A percentile compares a stretch with the other conserved stretches of the same genome.
These are phyloP conservation scores for Junonia oenone DNA, from an alignment of 2,888 invertebrate species.

Conservation along the genomic window DNA sequence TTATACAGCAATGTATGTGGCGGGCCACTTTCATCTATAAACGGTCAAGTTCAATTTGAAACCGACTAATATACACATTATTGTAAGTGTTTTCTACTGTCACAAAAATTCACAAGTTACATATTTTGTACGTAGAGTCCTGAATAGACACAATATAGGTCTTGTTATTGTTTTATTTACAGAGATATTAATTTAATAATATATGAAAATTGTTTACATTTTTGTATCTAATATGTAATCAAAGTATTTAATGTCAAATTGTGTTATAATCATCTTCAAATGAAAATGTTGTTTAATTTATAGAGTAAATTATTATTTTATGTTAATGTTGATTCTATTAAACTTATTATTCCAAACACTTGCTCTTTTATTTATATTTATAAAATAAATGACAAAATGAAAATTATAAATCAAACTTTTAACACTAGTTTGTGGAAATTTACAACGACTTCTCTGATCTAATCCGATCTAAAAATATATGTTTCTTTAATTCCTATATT, in stretches of 20 bases:
- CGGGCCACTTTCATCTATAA: conserved; percentile 25
- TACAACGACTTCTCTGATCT: too few relatives aligned
- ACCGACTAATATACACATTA: conserved; percentile 18
- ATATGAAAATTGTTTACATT: not conserved
- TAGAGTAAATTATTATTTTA: not conserved
- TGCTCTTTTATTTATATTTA: not conserved
- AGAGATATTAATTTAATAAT: not conserved
- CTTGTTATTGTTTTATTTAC: not conserved
- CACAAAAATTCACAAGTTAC: conserved; percentile 15
- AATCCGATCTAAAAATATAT: too few relatives aligned
- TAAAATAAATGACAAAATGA: too few relatives aligned
- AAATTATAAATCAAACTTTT: too few relatives aligned
- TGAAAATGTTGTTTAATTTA: too few relatives aligned
- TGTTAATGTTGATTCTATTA: conserved; percentile 12
- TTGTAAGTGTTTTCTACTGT: conserved; percentile 22
- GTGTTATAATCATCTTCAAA: not conserved
- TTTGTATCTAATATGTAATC: not conserved
- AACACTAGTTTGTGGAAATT: too few relatives aligned
- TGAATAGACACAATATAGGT: conserved; percentile 7
- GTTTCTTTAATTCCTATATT: too few relatives aligned
- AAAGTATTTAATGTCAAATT: not conserved
- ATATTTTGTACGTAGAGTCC: conserved; percentile 18
- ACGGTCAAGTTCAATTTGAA: conserved; percentile 8
- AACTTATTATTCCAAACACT: not conserved
- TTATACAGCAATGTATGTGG: conserved; percentile 23